phyloP scores from a whole-genome alignment of 1,140 invertebrate genomes.

The Agrypnia vestita region DNA sequence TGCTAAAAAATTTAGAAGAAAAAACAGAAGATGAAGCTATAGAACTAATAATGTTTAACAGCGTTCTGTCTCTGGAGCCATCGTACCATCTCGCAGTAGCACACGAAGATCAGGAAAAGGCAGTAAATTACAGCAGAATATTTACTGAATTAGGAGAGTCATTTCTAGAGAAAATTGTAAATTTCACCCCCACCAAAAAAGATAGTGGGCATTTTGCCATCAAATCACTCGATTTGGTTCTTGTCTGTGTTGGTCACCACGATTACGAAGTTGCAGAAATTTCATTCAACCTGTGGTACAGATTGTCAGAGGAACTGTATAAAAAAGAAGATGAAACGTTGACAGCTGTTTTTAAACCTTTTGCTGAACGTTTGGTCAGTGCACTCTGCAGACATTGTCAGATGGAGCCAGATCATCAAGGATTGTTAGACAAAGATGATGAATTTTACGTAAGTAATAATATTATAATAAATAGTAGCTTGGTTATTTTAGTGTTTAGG shows the following conservation, averaged over 20 bases:
- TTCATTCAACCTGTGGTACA: conserved; percentile 98
- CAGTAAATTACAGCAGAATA: conserved; percentile 93
- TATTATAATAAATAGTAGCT: no score
- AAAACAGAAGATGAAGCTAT: conserved; percentile 78
- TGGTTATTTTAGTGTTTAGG: no score
- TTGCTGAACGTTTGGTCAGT: conserved; percentile 91
- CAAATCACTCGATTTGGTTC: conserved; percentile 89
- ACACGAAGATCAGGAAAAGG: conserved; percentile 92
- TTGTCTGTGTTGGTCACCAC: conserved; percentile 96
- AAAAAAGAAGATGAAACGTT: conserved; percentile 87
- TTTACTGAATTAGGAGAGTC: conserved; percentile 96
- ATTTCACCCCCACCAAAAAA: conserved; percentile 67
- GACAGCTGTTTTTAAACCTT: conserved; percentile 88
- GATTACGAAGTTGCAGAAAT: conserved; percentile 99
- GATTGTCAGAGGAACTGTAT: conserved; percentile 94
- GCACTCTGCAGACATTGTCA: conserved; percentile 77
- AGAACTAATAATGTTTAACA: conserved; percentile 87
- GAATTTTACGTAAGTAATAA: conserved; percentile 77
- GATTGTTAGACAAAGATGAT: conserved; percentile 90
- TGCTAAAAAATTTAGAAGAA: conserved; percentile 86
- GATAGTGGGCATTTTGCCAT: conserved; percentile 85
- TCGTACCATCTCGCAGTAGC: conserved; percentile 94
- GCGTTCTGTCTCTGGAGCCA: conserved; percentile 86
- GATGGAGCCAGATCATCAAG: conserved; percentile 77
- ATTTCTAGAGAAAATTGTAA: conserved; percentile 89